Base-by-base conservation (phyloP, 2,113 vertebrate species). In the Ailurus styani region DNA sequence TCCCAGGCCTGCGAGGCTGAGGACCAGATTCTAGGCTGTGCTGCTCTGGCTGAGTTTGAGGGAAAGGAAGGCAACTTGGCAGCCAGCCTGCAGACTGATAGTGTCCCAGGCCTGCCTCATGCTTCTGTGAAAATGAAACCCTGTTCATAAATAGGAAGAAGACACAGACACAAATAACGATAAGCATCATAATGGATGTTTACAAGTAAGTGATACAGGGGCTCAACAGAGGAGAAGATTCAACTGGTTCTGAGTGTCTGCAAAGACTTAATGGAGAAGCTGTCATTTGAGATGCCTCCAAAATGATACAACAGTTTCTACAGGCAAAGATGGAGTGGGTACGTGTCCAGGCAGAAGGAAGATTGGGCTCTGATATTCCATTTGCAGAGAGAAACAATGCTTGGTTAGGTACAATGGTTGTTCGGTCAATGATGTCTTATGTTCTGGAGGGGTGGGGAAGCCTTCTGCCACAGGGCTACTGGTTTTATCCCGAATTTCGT, bases 51-150 rank as follows among this genome's bases (percentile, higher is more conserved):
- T 72, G 12, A 82, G 45, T n/a, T 13, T 54, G 40, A 31, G 34
- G n/a, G 25, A 10, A 1, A 6, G 0, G 77, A 52, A 68, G 34
- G 14, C 17, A 29, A 8, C 45, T 75, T 72, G 94, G 86, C 91
- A 89, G 72, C 78, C 83, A 78, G 87, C 87, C 92, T 73, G 45
- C 42, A 86, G 60, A 25, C 64, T 21, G 73, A 47, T 84, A n/a
- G 5, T 34, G n/a, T 78, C 64, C 64, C 75, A 55, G 5, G 57
- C 73, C 25, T 77, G 52, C 45, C 57, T 70, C 55, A 7, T 13
- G 75, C 93, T 96, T 91, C 94, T 78, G 27, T 93, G 95, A 73
- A 89, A 96, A 82, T 54, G 72, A 98, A 97, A 89, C 90, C 86
- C 66, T 42, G 66, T 15, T 89, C 92, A 54, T 62, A 86, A 91